phyloP scores from a whole-genome alignment of 2,113 vertebrate species.

The Zootoca vivipara region DNA sequence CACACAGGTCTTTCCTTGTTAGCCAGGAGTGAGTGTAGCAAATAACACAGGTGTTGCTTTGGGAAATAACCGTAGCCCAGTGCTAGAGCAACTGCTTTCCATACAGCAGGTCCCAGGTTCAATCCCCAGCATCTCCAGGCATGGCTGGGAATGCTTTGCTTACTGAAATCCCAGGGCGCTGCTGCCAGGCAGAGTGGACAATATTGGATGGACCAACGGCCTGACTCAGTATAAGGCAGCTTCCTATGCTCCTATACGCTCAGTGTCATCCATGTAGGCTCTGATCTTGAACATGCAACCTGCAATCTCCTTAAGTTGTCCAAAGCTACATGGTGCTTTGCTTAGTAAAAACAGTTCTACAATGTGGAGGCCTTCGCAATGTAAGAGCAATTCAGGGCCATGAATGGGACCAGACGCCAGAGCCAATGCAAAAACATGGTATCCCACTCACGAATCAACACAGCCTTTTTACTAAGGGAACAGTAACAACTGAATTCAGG shows the following conservation, averaged over 20 bases:
- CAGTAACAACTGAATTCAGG: not conserved
- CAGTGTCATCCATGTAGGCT: no score
- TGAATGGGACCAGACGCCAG: not conserved
- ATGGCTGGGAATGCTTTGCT: no score
- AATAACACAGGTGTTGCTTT: not conserved
- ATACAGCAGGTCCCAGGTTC: no score
- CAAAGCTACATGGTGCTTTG: not conserved
- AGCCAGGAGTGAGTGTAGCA: not conserved
- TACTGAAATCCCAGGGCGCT: no score
- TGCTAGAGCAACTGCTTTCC: no score
- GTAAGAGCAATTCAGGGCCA: not conserved
- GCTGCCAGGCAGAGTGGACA: no score
- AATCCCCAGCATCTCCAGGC: no score
- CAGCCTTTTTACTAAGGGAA: not conserved
- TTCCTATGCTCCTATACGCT: not conserved
- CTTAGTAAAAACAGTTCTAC: not conserved
- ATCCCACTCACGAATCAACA: slow-evolving; percentile 10
- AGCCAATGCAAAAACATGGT: fast-evolving
- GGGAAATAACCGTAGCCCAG: no score
- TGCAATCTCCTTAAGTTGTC: not conserved
- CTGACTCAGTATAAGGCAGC: no score
- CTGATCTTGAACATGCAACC: not conserved
- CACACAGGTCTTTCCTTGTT: not conserved
- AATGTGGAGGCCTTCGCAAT: not conserved
- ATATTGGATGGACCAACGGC: no score